Percentiles rank a stretch among this genome's conserved stretches.
These are phyloP conservation scores for Nasonia vitripennis DNA, from an alignment of 1,140 invertebrate genomes.

Conservation along the genomic window DNA sequence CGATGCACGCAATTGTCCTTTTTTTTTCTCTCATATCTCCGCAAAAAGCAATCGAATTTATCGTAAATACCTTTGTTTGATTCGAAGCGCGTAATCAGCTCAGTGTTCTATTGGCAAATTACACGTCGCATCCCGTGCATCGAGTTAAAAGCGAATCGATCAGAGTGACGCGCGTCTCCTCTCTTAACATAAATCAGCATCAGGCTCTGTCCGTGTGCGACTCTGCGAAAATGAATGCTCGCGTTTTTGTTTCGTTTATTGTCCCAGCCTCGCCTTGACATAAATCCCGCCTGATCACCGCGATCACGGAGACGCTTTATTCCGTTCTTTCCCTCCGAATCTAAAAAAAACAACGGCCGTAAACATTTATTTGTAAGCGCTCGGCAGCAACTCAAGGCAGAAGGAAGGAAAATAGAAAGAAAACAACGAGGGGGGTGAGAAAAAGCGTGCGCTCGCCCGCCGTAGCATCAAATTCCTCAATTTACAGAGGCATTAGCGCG, in stretches of 20 bases:
- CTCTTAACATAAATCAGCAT: conserved; percentile 13
- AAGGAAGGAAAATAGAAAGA: neutral
- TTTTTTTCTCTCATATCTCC: no score
- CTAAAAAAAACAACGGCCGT: neutral
- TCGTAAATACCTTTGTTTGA: no score
- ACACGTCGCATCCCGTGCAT: no score
- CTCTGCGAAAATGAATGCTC: conserved; percentile 7
- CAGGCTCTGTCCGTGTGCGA: neutral
- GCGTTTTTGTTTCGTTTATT: conserved; percentile 8
- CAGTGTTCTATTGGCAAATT: no score
- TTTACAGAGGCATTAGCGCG: conserved; percentile 37
- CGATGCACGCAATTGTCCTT: no score
- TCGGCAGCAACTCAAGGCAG: neutral
- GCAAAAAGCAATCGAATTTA: no score
- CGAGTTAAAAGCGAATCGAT: neutral
- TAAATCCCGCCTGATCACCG: conserved; percentile 28
- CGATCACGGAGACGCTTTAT: neutral
- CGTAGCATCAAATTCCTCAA: conserved; percentile 51
- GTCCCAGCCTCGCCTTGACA: neutral
- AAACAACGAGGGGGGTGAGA: neutral
- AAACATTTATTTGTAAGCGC: conserved; percentile 9
- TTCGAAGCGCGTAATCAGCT: no score
- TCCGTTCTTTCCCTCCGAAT: neutral
- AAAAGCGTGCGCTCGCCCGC: neutral
- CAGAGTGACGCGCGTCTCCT: neutral